A percentile compares a stretch with the other conserved stretches of the same genome.
Conservation (phyloP, 2,113 vertebrate species). For the Siphamia tubifer region DNA sequence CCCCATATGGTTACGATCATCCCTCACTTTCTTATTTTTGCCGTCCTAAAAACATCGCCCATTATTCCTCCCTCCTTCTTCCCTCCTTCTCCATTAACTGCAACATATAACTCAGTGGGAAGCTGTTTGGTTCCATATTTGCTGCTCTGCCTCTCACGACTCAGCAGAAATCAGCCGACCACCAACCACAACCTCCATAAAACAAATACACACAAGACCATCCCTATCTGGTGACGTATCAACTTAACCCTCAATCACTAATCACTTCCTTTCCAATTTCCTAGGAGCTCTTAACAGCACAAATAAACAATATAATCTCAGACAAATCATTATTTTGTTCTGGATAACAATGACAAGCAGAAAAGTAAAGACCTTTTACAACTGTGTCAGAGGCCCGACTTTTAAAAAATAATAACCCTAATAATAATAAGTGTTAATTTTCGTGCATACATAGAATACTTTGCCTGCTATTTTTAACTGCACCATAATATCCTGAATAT, state of each 20-base stretch:
- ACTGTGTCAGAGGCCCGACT: too few relatives aligned
- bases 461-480: too few relatives aligned
- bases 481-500: too few relatives aligned
- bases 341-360: too few relatives aligned
- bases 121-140: constrained; percentile 58
- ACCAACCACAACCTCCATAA: constrained; percentile 51
- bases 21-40: constrained; percentile 70
- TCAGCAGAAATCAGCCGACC: constrained; percentile 70
- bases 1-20: constrained; percentile 83
- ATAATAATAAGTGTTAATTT: too few relatives aligned
- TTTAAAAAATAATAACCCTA: too few relatives aligned
- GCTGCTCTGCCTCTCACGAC: constrained; percentile 53
- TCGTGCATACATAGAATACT: too few relatives aligned
- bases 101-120: constrained; percentile 58
- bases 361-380: too few relatives aligned
- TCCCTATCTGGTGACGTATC: constrained; percentile 34
- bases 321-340: too few relatives aligned
- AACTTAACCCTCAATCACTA: constrained; percentile 17
- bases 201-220: constrained; percentile 51
- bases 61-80: constrained; percentile 56
- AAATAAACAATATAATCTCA: neutral
- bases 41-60: constrained; percentile 56
- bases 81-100: constrained; percentile 59
- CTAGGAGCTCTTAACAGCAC: neutral
- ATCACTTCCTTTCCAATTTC: neutral